Base-by-base conservation (phyloP, 1,140 invertebrate species). In the Macrotrachela quadricornifera region DNA sequence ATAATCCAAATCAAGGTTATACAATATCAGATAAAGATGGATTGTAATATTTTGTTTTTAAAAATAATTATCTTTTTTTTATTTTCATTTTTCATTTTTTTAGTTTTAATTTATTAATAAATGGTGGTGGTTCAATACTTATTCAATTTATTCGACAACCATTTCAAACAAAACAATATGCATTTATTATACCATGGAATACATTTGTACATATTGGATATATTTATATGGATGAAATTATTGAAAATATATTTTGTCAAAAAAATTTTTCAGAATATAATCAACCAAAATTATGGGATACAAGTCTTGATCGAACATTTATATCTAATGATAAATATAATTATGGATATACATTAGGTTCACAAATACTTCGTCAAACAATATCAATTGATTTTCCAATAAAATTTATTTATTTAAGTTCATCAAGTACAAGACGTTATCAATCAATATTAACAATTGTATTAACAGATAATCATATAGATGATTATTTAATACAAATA, bases 51-150 rank as follows among this genome's bases (percentile, higher is more conserved):
- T n/a, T n/a, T n/a, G n/a, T n/a, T n/a, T n/a, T 79, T 14, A 16
- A 15, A 8, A 42, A 17, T 38, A 17, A 17, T 42, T 30, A 53
- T 16, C n/a, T 38, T 46, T 3, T 30, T 10, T 45, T 15, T 17
- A 21, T 44, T 18, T 16, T 8, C 10, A 30, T 12, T 41, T 30
- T 18, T 14, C 36, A 50, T 16, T 40, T 47, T 61, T 66, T 59
- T 66, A 94, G 86, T 80, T 95, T 95, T 71, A 90, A 95, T 71
- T 76, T 97, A 8, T 75, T 95, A 61, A 88, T 95, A 14, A 95
- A 96, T 69, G 90, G 91, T 10, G 90, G 90, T 10, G 87, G 88
- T 0, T 85, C 87, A 0, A 84, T 95, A 0, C 91, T 83, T 0
- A 70, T 96, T 13, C 82, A 88, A 63, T 94, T 96, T 63, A 85